Evolutionary conservation across 2,113 vertebrate species (phyloP), one percentile per base, ranked within the genome.

Genomic region (Grammomys dolichurus): DNA sequence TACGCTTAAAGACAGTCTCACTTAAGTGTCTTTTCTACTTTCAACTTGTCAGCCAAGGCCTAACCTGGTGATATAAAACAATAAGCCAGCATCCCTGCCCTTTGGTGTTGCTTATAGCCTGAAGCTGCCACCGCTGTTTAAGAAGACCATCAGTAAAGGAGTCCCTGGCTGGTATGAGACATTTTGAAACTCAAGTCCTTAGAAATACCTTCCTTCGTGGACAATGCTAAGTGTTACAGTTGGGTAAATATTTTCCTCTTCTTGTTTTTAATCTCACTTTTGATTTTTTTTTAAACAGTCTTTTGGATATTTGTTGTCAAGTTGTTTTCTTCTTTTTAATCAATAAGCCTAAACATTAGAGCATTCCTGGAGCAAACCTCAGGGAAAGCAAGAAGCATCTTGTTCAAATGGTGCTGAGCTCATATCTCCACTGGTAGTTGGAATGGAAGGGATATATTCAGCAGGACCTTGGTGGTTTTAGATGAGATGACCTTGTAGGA

Each of bases 51-150:
- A 78, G 72, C 48, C 77, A 91, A 82, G 43, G 7, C 17, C 43
- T 22, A 82, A 98, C 96, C 46, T 65, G 90, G 99, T 96, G 96
- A 96, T 97, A 97, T 98, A 97, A 98, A 98, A 97, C 96, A 36
- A 98, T 97, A 97, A 97, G 98, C 98, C 98, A 98, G 96, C 96
- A 95, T 92, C 96, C 77, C 97, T 98, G 97, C 98, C 98, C 98
- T 98, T 98, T 96, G 97, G 96, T 86, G 96, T 91, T 97, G 95
- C 97, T 98, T 97, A 96, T 94, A 94, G 97, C 98, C 89, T 98
- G 97, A 97, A 98, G 84, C 94, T 98, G 98, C 97, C 98, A 98
- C 72, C 95, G 60, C 70, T 88, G 69, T 97, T 98, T 94, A 97
- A 93, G 97, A 96, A 96, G 75, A 58, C 89, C 97, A 90, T 97